These are phyloP conservation scores for Ephialtes manifestator DNA, from an alignment of 2,888 invertebrate genomes.

Conservation along the genomic window DNA sequence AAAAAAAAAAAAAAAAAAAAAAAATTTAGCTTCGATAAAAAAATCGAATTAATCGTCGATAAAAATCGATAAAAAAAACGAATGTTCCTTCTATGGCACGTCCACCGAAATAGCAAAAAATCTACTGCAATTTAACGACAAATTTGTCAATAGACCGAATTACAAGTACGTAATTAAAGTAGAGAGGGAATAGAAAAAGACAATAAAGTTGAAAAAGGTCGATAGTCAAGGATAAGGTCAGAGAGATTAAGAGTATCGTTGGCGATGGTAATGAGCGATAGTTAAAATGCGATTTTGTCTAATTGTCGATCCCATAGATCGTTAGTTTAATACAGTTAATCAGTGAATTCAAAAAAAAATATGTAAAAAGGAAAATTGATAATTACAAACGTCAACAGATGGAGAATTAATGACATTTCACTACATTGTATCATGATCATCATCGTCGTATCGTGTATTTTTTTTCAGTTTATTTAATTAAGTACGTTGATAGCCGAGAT, in stretches of 20 bases:
- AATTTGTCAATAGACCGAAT: slow-evolving; percentile 62
- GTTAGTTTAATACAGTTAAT: slow-evolving; percentile 43
- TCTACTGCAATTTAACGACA: slow-evolving; percentile 57
- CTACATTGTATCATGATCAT: slow-evolving; percentile 52
- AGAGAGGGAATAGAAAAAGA: slow-evolving; percentile 18
- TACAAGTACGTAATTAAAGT: slow-evolving; percentile 49
- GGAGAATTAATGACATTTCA: slow-evolving; percentile 22
- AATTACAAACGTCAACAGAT: slow-evolving; percentile 32
- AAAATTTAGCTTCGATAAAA: not conserved
- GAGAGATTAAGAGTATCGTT: slow-evolving; percentile 20
- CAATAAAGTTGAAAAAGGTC: not conserved
- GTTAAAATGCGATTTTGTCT: slow-evolving; percentile 41
- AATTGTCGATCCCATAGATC: slow-evolving; percentile 37
- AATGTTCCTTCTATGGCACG: slow-evolving; percentile 21
- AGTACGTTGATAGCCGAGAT: slow-evolving; percentile 24
- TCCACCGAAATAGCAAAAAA: slow-evolving; percentile 34
- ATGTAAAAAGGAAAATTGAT: slow-evolving; percentile 7
- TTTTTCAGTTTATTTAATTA: not conserved
- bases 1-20: no score
- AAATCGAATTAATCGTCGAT: no score
- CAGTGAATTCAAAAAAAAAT: slow-evolving; percentile 17
- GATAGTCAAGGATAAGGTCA: slow-evolving; percentile 44
- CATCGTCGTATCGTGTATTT: slow-evolving; percentile 37
- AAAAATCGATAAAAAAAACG: not conserved
- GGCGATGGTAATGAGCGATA: slow-evolving; percentile 56